Base-by-base conservation (phyloP, 2,113 vertebrate species). In the Ctenomys sociabilis region DNA sequence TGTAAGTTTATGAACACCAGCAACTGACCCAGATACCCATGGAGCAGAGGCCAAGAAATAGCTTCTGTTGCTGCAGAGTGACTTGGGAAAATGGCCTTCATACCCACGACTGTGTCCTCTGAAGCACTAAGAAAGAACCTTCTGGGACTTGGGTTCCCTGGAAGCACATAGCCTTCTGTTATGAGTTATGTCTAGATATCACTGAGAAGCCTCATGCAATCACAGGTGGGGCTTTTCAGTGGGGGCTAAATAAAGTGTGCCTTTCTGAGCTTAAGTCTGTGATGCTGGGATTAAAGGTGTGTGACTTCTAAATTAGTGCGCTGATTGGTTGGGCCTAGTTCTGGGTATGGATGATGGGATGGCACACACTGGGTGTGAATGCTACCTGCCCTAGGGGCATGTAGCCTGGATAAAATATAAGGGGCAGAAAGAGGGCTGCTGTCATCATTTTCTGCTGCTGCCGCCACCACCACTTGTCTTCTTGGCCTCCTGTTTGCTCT, bases 41-140 rank as follows among this genome's bases (percentile, higher is more conserved):
- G 99, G 17, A n/a, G 98, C 88, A 99, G 98, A 95, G 99, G 99
- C 99, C 99, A 99, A 66, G 99, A 99, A 99, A 99, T 99, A 45
- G 99, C 99, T 96, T 99, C 99, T 92, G 99, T 99, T 59, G 99
- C 99, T 4, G 99, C 99, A 28, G 99, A 97, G n/a, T n/a, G n/a
- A n/a, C n/a, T n/a, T n/a, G n/a, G n/a, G n/a, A 99, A 99, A 98
- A 99, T 99, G 91, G 99, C 99, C 98, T 99, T 99, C 8, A 99
- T 99, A 96, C 99, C 99, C 97, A 99, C 99, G 66, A 99, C 99
- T 99, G 6, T 99, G 90, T 99, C 99, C 97, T 99, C 99, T 96
- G 99, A 99, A 52, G 99, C 99, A 97, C 99, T 99, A 52, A 99
- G 99, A 90, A 99, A 97, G 80, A 99, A 99, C 75, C 99, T 99